Conservation (phyloP, 2,888 invertebrate species). For the Drosophila kambysellisi region DNA sequence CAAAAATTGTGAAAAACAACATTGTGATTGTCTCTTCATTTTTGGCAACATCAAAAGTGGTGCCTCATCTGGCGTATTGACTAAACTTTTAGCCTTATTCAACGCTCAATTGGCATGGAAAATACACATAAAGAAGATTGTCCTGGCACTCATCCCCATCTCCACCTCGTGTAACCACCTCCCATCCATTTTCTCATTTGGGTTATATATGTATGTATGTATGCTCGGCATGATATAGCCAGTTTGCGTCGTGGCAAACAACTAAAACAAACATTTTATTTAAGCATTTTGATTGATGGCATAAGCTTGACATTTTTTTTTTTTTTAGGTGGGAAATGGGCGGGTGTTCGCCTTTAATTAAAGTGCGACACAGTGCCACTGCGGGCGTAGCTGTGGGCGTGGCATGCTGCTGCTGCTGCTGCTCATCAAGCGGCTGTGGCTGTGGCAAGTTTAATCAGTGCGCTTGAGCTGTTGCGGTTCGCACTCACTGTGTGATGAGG, state of each 20-base stretch:
- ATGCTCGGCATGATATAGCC: constrained; percentile 35
- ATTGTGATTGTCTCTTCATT: constrained; percentile 51
- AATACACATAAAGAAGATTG: constrained; percentile 51
- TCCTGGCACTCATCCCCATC: not conserved
- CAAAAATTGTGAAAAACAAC: constrained; percentile 32
- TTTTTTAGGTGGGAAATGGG: constrained; percentile 4
- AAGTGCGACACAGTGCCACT: constrained; percentile 44
- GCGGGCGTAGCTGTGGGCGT: constrained; percentile 22
- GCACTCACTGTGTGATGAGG: constrained; percentile 6
- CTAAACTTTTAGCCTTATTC: constrained; percentile 51
- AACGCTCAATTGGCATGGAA: constrained; percentile 49
- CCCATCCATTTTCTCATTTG: not conserved
- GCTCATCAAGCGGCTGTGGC: constrained; percentile 46
- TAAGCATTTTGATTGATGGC: constrained; percentile 79
- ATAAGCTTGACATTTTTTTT: constrained; percentile 66
- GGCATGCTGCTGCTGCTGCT: constrained; percentile 16
- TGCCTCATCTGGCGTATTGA: constrained; percentile 56
- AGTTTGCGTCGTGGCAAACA: constrained; percentile 48
- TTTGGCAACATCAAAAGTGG: constrained; percentile 26
- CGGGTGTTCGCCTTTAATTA: constrained; percentile 70
- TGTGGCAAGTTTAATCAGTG: constrained; percentile 57
- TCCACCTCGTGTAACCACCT: not conserved
- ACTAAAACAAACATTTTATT: constrained; percentile 77
- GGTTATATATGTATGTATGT: no score
- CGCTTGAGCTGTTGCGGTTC: constrained; percentile 40